Conservation (phyloP, 2,113 vertebrate species). For the Gracilinanus agilis region DNA sequence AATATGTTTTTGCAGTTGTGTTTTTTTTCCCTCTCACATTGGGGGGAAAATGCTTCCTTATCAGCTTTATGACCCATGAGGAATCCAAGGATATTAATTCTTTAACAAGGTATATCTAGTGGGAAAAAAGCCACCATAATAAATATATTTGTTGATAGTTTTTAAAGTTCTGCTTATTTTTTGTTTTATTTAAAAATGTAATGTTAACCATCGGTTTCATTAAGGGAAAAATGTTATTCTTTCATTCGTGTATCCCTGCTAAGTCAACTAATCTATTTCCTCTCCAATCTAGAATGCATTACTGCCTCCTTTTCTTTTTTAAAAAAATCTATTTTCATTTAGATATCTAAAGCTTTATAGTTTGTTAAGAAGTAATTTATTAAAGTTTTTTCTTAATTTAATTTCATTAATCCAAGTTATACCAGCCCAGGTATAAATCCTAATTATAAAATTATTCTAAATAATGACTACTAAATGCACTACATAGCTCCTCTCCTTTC, state of each 20-base stretch:
- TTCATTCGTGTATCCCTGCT: conserved; percentile 40
- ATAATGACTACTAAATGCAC: neutral
- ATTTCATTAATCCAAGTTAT: conserved; percentile 27
- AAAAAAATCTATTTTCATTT: conserved; percentile 10
- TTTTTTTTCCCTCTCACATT: conserved; percentile 57
- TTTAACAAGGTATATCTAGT: conserved; percentile 79
- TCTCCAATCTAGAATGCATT: neutral
- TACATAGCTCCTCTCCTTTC: conserved; percentile 28
- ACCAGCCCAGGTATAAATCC: neutral
- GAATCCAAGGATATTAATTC: conserved; percentile 71
- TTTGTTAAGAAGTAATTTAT: conserved; percentile 27
- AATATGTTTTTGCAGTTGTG: conserved; percentile 76
- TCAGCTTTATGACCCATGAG: conserved; percentile 71
- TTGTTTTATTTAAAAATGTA: conserved; percentile 53
- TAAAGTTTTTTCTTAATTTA: conserved; percentile 52
- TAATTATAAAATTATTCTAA: neutral
- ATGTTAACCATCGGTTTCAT: conserved; percentile 10
- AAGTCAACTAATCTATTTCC: conserved; percentile 18
- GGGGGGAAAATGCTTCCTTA: conserved; percentile 66
- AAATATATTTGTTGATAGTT: conserved; percentile 87
- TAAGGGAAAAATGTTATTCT: conserved; percentile 8
- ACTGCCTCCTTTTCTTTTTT: conserved; percentile 14
- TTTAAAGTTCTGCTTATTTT: conserved; percentile 68
- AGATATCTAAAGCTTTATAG: neutral
- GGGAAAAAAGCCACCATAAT: conserved; percentile 80